phyloP scores from a whole-genome alignment of 30 jellyfish, hydroid and myxozoan genomes.

The Cassiopea xamachana region DNA sequence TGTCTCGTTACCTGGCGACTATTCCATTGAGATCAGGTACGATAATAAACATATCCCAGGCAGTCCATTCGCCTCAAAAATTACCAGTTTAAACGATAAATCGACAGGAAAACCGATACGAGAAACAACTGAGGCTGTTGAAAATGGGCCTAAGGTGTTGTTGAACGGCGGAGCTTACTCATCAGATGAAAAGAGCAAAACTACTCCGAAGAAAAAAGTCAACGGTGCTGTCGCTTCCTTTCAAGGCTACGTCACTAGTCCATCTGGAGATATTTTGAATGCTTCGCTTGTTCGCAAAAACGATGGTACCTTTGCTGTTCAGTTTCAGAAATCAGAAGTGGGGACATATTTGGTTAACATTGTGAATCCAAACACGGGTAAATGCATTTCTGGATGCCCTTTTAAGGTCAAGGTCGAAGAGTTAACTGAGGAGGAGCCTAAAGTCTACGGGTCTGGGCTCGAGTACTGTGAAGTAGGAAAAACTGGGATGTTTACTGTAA shows the following conservation, averaged over 20 bases:
- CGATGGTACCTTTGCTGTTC: slow-evolving; percentile 76
- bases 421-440: slow-evolving; percentile 53
- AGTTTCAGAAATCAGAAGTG: slow-evolving; percentile 73
- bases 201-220: slow-evolving; percentile 1
- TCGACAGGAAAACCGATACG: background rate
- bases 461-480: slow-evolving; percentile 70
- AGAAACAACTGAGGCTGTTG: background rate
- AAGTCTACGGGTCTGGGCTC: slow-evolving; percentile 75
- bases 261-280: slow-evolving; percentile 75
- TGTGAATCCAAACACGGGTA: slow-evolving; percentile 62
- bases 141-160: slow-evolving; percentile 19
- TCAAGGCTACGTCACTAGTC: slow-evolving; percentile 72
- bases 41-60: slow-evolving; percentile 88
- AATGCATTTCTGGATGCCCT: slow-evolving; percentile 79
- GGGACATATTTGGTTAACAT: slow-evolving; percentile 79
- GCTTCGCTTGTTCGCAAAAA: slow-evolving; percentile 51
- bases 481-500: slow-evolving; percentile 72
- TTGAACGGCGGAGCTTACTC: slow-evolving; percentile 51
- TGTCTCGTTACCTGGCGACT: slow-evolving; percentile 90
- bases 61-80: slow-evolving; percentile 80
- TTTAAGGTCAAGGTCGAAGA: slow-evolving; percentile 75
- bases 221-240: slow-evolving; percentile 20
- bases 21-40: slow-evolving; percentile 77
- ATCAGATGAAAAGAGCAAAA: slow-evolving; percentile 1
- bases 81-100: slow-evolving; percentile 15